Evolutionary conservation across 2,113 vertebrate genomes (phyloP).

Genomic region (Accipiter virgatus): DNA sequence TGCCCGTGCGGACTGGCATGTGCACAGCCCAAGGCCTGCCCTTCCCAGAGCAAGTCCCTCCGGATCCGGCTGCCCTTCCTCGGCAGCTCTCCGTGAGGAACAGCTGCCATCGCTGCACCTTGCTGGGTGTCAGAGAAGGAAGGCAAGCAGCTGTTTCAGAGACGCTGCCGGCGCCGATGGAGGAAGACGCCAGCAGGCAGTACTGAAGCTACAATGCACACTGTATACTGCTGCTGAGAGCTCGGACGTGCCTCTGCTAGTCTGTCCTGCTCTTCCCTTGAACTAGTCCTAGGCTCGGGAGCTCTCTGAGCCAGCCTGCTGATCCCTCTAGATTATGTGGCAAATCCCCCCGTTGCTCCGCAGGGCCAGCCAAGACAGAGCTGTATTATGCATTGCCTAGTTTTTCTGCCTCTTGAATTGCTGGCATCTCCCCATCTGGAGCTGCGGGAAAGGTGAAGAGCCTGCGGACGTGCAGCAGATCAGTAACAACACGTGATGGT

Average conservation of each 20-base stretch:
- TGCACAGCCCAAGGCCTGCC: background rate
- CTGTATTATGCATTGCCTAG: background rate
- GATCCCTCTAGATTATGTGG: background rate
- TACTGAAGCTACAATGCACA: background rate
- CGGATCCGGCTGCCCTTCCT: background rate
- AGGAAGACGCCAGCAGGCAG: background rate
- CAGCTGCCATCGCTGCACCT: background rate
- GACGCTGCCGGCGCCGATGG: rapidly evolving
- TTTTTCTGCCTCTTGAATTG: background rate
- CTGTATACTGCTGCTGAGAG: background rate
- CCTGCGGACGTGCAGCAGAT: background rate
- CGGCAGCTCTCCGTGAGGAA: background rate
- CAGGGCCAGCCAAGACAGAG: background rate
- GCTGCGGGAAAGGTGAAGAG: background rate
- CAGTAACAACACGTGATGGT: background rate
- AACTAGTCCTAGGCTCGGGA: background rate
- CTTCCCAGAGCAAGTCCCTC: background rate
- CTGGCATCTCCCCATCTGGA: background rate
- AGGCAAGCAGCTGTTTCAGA: background rate
- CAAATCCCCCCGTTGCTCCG: background rate
- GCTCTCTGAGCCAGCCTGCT: background rate
- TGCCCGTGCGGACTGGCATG: background rate
- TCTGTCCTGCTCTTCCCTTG: background rate
- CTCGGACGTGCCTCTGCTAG: background rate
- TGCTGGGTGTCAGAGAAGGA: background rate